These are phyloP conservation scores for Corythornis leucogaster DNA, from an alignment of 2,797 vertebrate genomes.

Conservation along the genomic window DNA sequence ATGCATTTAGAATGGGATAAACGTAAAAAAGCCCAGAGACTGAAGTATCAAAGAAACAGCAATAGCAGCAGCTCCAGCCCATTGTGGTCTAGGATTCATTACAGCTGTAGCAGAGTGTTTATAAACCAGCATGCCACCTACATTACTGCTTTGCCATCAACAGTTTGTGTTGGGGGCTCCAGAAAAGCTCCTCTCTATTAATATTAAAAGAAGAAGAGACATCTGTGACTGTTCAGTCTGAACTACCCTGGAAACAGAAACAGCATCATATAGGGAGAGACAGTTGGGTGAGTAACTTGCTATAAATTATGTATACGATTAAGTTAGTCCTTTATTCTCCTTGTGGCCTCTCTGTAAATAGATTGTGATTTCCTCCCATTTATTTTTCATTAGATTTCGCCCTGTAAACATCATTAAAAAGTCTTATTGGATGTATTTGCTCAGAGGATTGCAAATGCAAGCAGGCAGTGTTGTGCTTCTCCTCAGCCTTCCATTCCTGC, in stretches of 20 bases:
- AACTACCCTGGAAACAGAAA: not conserved
- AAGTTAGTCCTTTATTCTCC: conserved; percentile 35
- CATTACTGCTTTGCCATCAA: not conserved
- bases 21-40: not conserved
- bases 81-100: not conserved
- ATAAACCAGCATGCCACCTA: not conserved
- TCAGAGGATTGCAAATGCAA: not conserved
- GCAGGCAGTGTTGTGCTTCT: not conserved
- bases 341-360: conserved; percentile 10
- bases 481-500: not conserved
- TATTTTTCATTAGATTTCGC: conserved; percentile 28
- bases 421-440: not conserved
- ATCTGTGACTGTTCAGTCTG: conserved; percentile 11
- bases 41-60: not conserved
- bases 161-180: not conserved
- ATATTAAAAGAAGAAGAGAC: conserved; percentile 56
- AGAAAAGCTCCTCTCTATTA: conserved; percentile 10
- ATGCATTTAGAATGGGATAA: not conserved
- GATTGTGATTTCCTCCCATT: not conserved
- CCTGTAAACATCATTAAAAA: not conserved
- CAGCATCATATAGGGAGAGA: not conserved
- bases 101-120: not conserved
- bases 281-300: not conserved
- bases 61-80: not conserved
- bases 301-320: conserved; percentile 28